phyloP scores from a whole-genome alignment of 2,888 invertebrate genomes.

The Siphonodentalium dalli region DNA sequence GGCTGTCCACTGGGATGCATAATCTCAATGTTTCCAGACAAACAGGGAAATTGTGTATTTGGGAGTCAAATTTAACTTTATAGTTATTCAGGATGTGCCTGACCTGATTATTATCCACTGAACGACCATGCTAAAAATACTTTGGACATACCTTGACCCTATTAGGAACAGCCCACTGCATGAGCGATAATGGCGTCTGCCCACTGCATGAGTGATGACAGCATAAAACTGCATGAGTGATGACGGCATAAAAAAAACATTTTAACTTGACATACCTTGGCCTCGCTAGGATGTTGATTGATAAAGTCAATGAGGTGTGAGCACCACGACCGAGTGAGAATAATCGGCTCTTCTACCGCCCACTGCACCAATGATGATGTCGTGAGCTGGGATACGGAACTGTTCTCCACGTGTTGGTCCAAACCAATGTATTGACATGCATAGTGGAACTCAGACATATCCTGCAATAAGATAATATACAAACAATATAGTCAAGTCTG shows the following conservation, averaged over 20 bases:
- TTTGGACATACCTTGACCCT: not conserved
- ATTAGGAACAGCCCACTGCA: not conserved
- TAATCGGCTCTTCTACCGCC: slow-evolving; percentile 53
- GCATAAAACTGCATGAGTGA: not conserved
- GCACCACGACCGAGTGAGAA: slow-evolving; percentile 73
- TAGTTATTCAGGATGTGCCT: too few relatives aligned
- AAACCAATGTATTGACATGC: slow-evolving; percentile 46
- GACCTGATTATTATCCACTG: too few relatives aligned
- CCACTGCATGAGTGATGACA: not conserved
- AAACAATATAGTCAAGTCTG: too few relatives aligned
- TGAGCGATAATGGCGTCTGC: not conserved
- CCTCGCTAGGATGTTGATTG: slow-evolving; percentile 70
- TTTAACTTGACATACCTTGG: slow-evolving; percentile 61
- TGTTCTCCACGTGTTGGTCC: too few relatives aligned
- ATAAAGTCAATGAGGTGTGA: slow-evolving; percentile 73
- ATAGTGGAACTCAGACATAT: slow-evolving; percentile 46
- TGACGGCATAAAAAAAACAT: not conserved
- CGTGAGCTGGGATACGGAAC: slow-evolving; percentile 15
- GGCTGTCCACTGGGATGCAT: too few relatives aligned
- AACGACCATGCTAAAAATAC: not conserved
- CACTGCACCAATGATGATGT: slow-evolving; percentile 47
- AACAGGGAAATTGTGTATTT: too few relatives aligned
- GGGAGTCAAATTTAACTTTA: too few relatives aligned
- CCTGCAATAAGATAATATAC: slow-evolving; percentile 22
- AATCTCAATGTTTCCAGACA: too few relatives aligned